Evolutionary conservation across 2,113 vertebrate genomes (phyloP).

Genomic region (Xyliphius kryptos): DNA sequence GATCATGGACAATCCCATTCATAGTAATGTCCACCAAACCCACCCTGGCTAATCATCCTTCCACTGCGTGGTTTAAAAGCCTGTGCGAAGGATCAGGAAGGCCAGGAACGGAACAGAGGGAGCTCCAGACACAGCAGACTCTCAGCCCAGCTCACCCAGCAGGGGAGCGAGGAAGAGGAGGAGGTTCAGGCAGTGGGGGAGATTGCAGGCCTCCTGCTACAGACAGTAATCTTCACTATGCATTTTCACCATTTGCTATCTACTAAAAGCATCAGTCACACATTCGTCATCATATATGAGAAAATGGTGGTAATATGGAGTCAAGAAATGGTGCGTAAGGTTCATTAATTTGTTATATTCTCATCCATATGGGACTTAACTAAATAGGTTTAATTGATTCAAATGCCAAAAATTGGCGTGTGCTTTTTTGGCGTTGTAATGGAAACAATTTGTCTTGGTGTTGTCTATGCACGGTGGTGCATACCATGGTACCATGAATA

Average conservation of each 20-base stretch:
- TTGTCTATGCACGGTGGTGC: too few relatives aligned
- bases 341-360: too few relatives aligned
- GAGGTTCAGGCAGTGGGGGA: not conserved
- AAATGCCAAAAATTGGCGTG: too few relatives aligned
- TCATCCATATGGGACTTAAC: too few relatives aligned
- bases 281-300: not conserved
- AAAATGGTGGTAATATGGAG: not conserved
- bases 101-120: slow-evolving; percentile 35
- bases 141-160: slow-evolving; percentile 30
- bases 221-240: slow-evolving; percentile 3
- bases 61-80: slow-evolving; percentile 1
- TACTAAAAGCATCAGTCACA: not conserved
- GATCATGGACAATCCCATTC: too few relatives aligned
- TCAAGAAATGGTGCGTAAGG: not conserved
- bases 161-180: slow-evolving; percentile 25
- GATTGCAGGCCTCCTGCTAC: slow-evolving; percentile 12
- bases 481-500: too few relatives aligned
- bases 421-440: too few relatives aligned
- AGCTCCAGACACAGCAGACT: slow-evolving; percentile 32
- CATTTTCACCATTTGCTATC: not conserved
- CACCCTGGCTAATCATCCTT: too few relatives aligned
- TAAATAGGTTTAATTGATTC: too few relatives aligned
- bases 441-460: too few relatives aligned
- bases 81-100: slow-evolving; percentile 14
- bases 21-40: too few relatives aligned